A percentile compares a stretch with the other conserved stretches of the same genome.
phyloP scores from a whole-genome alignment of 2,113 vertebrate genomes.

The Martes martes region DNA sequence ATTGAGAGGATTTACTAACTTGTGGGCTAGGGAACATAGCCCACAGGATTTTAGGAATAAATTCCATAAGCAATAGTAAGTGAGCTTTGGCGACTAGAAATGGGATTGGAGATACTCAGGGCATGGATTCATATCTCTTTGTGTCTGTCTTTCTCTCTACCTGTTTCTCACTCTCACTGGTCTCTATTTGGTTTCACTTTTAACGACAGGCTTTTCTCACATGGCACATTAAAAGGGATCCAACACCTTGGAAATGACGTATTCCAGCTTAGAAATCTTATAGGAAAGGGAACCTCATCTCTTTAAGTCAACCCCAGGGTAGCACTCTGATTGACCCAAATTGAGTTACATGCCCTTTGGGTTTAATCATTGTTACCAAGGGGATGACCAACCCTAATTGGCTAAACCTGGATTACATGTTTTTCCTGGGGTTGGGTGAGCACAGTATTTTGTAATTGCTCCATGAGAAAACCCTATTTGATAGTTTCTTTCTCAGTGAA shows the following conservation, averaged over 20 bases:
- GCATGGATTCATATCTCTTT: background rate
- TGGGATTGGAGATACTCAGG: background rate
- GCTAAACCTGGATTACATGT: too few species aligned
- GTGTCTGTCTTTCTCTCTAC: background rate
- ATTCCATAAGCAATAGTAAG: background rate
- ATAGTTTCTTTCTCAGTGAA: background rate
- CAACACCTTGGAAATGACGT: background rate
- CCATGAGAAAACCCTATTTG: background rate
- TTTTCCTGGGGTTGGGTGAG: background rate
- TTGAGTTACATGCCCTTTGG: rapidly evolving
- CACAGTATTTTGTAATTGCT: background rate
- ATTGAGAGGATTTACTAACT: background rate
- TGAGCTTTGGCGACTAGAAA: background rate
- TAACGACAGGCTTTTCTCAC: background rate
- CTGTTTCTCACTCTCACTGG: background rate
- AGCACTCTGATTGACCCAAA: too few species aligned
- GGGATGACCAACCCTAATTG: background rate
- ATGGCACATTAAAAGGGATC: background rate
- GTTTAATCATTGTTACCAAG: background rate
- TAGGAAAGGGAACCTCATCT: background rate
- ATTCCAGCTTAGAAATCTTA: background rate
- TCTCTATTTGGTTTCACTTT: background rate
- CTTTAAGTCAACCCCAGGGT: background rate
- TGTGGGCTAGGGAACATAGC: background rate
- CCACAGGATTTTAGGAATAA: background rate